These are phyloP conservation scores for Saguinus midas DNA, from an alignment of 2,113 vertebrate genomes.

Conservation along the genomic window DNA sequence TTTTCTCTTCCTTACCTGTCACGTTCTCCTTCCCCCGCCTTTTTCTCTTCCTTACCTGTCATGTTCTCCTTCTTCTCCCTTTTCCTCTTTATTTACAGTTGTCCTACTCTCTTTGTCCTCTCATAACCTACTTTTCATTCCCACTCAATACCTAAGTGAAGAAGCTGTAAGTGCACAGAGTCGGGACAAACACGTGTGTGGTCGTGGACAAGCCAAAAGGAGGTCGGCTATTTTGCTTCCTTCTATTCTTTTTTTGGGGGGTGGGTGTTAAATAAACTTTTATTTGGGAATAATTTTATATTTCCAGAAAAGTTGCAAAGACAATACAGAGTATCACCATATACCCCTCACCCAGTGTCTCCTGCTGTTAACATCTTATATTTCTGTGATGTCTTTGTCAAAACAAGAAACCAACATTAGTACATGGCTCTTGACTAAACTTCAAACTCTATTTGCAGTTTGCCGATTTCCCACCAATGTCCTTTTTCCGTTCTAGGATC, in stretches of 20 bases:
- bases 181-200: not conserved
- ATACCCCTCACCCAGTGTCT: not conserved
- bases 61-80: not conserved
- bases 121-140: not conserved
- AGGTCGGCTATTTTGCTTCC: not conserved
- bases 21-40: not conserved
- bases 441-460: not conserved
- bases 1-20: not conserved
- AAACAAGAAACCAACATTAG: not conserved
- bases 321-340: not conserved
- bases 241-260: not conserved
- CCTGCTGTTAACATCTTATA: not conserved
- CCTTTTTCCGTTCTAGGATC: not conserved
- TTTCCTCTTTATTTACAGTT: not conserved
- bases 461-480: not conserved
- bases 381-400: not conserved
- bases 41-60: not conserved
- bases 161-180: not conserved
- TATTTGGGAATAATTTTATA: not conserved
- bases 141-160: not conserved
- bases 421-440: not conserved
- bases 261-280: not conserved
- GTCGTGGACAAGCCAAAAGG: not conserved
- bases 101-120: not conserved
- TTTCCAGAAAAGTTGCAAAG: not conserved